Evolutionary conservation across 2,113 vertebrate genomes (phyloP).

Genomic region (Strix aluco): DNA sequence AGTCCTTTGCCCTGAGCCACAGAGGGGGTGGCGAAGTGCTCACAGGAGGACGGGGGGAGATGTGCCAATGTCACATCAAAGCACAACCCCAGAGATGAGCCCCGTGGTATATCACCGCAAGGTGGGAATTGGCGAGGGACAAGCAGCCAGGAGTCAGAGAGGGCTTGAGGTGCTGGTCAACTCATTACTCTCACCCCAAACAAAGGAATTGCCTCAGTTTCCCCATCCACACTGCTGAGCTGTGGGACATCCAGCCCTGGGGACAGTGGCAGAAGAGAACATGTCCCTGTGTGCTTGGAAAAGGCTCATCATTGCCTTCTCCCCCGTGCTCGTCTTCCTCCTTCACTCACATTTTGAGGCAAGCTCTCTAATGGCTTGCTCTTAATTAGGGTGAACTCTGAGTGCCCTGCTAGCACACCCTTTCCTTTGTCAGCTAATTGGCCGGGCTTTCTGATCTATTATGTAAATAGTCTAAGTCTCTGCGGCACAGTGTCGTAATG

Average conservation of each 20-base stretch:
- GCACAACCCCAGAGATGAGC: fast-evolving
- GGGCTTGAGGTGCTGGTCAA: not conserved
- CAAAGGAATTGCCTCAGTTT: not conserved
- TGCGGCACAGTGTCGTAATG: slow-evolving; percentile 27
- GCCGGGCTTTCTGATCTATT: slow-evolving; percentile 51
- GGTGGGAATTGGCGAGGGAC: not conserved
- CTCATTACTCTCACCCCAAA: not conserved
- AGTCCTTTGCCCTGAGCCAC: not conserved
- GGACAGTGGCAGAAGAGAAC: too few relatives aligned
- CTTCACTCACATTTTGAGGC: not conserved
- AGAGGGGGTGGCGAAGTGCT: fast-evolving
- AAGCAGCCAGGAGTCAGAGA: not conserved
- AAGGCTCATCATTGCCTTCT: not conserved
- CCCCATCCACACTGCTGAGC: not conserved
- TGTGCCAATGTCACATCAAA: not conserved
- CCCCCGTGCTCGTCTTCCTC: not conserved
- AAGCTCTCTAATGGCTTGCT: not conserved
- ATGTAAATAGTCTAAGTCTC: slow-evolving; percentile 52
- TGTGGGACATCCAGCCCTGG: not conserved
- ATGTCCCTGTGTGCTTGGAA: not conserved
- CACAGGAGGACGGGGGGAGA: not conserved
- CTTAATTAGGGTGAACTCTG: slow-evolving; percentile 54
- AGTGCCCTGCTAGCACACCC: slow-evolving; percentile 40
- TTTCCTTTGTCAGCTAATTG: slow-evolving; percentile 50
- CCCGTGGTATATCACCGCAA: fast-evolving